These are phyloP conservation scores for Sinella curviseta DNA, from an alignment of 1,140 invertebrate genomes.

Conservation along the genomic window DNA sequence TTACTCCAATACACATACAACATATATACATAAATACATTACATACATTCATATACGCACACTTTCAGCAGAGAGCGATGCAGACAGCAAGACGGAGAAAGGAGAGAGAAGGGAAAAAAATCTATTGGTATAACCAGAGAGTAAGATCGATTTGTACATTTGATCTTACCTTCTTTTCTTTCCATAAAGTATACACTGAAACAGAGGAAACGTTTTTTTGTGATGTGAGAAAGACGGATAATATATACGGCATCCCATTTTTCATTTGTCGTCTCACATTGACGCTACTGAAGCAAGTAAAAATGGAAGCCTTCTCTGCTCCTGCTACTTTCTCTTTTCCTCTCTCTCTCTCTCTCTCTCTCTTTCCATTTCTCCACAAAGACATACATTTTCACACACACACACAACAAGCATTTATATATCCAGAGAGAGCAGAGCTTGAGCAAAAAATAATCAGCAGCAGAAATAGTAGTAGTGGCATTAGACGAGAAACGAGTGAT, in stretches of 20 bases:
- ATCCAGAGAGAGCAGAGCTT: no score
- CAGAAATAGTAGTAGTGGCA: no score
- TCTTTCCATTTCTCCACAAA: no score
- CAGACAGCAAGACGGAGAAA: no score
- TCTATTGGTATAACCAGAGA: neutral
- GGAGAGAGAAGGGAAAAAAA: no score
- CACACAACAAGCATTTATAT: neutral
- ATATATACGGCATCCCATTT: neutral
- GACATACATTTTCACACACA: neutral
- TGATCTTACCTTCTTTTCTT: neutral
- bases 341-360: neutral
- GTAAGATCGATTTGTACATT: neutral
- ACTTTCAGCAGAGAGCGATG: no score
- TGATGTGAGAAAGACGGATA: neutral
- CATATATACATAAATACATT: no score
- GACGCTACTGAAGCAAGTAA: neutral
- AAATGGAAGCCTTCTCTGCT: neutral
- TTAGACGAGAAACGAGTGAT: no score
- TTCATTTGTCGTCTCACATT: constrained; percentile 4
- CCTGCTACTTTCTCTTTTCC: neutral
- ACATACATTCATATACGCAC: no score
- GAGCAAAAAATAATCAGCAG: no score
- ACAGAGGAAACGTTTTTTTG: no score
- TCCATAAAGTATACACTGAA: neutral
- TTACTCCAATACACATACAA: no score